Evolutionary conservation across 1,140 invertebrate species (phyloP), one percentile per base, ranked within the genome.

Genomic region (Drosophila pseudoobscura): DNA sequence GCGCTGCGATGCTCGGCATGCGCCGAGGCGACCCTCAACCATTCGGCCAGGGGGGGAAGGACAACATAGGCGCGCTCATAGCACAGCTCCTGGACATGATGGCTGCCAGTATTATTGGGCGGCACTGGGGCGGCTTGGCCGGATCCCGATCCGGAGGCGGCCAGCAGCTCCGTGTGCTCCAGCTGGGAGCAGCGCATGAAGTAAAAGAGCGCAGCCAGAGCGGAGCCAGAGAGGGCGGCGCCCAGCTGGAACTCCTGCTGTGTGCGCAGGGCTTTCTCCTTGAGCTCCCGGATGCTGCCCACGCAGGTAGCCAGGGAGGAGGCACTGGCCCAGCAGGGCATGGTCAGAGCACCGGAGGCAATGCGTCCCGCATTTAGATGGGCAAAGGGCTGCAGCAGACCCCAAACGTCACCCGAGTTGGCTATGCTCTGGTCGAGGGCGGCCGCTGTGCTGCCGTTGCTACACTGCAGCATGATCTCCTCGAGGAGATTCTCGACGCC

Each of bases 151-250:
- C 61, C 85, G n/a, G 80, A 84, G 13, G 78, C 82, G 45, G 78
- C 82, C 55, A 88, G 62, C 6, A 88, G 59, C 8, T 93, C 93
- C 0, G 91, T 92, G 63, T 93, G 93, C 64, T 93, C 92, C 66
- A 93, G 93, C 93, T 98, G 97, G 0, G 96, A 97, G 92, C 97
- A 98, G 41, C 96, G 93, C 96, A 97, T 97, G 79, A 97, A 97
- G 91, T 97, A 97, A 91, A 97, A 97, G 0, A 98, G 92, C 0
- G 96, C 94, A 52, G 95, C 94, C 4, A 97, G 91, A 0, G 96
- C 96, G 59, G 94, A 94, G 15, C 93, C 92, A 13, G 95, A 95
- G 58, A 96, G 93, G 91, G 93, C 68, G 76, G 92, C 70, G 69
- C 92, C 69, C 92, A 93, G 58, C 93, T 93, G 56, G 92, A 93